These are phyloP conservation scores for Meda fulgida DNA, from an alignment of 2,797 vertebrate genomes.

Conservation along the genomic window DNA sequence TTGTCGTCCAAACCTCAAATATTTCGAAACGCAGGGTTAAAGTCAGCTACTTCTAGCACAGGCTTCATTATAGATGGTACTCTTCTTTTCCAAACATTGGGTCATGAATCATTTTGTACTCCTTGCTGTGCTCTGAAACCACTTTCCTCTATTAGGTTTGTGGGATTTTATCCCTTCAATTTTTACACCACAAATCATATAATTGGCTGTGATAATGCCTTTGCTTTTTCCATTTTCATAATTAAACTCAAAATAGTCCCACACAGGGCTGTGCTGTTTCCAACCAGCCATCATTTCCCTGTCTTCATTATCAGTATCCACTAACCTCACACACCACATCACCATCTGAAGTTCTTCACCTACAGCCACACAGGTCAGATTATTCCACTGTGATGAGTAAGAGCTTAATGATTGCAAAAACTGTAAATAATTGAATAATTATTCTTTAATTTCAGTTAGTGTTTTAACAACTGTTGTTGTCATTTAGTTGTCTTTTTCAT, in stretches of 20 bases:
- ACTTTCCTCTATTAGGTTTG: constrained; percentile 6
- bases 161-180: background rate
- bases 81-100: background rate
- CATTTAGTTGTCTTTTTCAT: background rate
- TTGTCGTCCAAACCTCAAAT: background rate
- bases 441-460: background rate
- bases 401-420: background rate
- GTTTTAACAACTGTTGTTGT: background rate
- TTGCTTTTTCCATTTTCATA: constrained; percentile 1
- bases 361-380: background rate
- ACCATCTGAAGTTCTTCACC: background rate
- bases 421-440: background rate
- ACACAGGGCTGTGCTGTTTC: background rate
- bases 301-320: background rate
- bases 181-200: background rate
- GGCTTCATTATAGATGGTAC: background rate
- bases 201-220: constrained; percentile 4
- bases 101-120: background rate
- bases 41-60: background rate
- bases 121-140: background rate
- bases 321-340: background rate
- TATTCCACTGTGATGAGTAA: background rate
- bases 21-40: background rate
- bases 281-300: background rate
- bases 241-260: constrained; percentile 8